A percentile compares a stretch with the other conserved stretches of the same genome.
These are phyloP conservation scores for Heliornis fulica DNA, from an alignment of 2,113 vertebrate genomes.

Conservation along the genomic window DNA sequence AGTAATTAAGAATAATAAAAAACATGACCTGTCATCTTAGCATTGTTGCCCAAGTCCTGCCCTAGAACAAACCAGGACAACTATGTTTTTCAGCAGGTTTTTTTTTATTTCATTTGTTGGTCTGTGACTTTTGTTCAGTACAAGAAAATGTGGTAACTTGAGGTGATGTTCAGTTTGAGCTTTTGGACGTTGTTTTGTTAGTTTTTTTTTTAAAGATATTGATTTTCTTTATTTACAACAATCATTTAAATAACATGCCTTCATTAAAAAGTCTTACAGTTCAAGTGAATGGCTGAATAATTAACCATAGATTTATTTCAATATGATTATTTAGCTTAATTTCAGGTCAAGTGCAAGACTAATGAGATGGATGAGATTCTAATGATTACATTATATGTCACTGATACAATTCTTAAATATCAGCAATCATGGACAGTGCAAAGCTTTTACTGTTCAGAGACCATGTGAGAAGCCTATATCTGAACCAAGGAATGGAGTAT, in stretches of 20 bases:
- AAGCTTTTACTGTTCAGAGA: not conserved
- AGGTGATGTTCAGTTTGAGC: not conserved
- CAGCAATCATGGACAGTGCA: not conserved
- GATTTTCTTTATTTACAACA: not conserved
- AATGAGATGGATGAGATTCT: not conserved
- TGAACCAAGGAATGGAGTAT: not conserved
- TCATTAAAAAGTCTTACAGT: not conserved
- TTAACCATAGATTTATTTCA: not conserved
- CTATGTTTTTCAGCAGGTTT: not conserved
- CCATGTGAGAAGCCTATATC: not conserved
- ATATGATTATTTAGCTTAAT: not conserved
- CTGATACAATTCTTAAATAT: not conserved
- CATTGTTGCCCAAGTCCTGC: not conserved
- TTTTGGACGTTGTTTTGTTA: not conserved
- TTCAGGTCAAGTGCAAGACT: not conserved
- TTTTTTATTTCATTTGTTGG: not conserved
- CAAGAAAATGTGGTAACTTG: not conserved
- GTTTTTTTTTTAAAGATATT: too few species aligned
- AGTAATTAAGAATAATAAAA: not conserved
- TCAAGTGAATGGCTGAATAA: not conserved
- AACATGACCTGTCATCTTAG: not conserved
- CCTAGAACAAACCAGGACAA: not conserved
- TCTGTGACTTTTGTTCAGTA: not conserved
- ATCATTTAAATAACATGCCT: not conserved
- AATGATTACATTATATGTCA: not conserved